These are phyloP conservation scores for Argya squamiceps DNA, from an alignment of 2,797 vertebrate species.

Conservation along the genomic window DNA sequence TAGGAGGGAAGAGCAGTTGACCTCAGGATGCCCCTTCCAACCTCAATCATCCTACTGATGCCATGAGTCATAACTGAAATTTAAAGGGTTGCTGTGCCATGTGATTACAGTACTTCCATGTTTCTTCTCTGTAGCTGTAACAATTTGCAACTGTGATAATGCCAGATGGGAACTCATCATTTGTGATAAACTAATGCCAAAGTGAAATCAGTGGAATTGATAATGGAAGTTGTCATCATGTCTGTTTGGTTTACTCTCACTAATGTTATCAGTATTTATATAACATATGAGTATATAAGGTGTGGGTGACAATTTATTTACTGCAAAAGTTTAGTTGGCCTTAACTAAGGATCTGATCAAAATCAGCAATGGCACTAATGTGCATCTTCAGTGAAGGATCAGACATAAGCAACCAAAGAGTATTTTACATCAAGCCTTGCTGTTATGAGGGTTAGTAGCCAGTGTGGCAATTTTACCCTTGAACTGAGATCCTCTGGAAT, in stretches of 20 bases:
- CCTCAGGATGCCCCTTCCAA: neutral
- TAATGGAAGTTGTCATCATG: neutral
- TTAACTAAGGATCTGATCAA: neutral
- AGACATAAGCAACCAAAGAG: neutral
- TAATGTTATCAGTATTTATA: neutral
- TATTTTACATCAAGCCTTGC: neutral
- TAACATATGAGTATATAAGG: rapidly evolving
- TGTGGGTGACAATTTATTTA: neutral
- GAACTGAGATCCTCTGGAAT: neutral
- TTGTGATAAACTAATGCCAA: neutral
- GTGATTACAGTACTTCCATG: neutral
- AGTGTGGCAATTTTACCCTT: neutral
- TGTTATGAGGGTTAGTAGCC: neutral
- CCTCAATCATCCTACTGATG: neutral
- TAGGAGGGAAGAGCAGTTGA: neutral
- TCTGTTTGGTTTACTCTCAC: neutral
- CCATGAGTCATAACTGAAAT: neutral
- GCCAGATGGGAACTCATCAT: neutral
- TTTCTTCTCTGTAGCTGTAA: neutral
- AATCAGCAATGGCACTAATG: neutral
- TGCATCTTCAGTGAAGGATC: neutral
- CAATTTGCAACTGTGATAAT: neutral
- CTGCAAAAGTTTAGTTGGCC: neutral
- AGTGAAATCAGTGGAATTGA: neutral
- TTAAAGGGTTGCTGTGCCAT: neutral